A percentile compares a stretch with the other conserved stretches of the same genome.
phyloP scores from a whole-genome alignment of 2,113 vertebrate species.

The Saguinus midas region DNA sequence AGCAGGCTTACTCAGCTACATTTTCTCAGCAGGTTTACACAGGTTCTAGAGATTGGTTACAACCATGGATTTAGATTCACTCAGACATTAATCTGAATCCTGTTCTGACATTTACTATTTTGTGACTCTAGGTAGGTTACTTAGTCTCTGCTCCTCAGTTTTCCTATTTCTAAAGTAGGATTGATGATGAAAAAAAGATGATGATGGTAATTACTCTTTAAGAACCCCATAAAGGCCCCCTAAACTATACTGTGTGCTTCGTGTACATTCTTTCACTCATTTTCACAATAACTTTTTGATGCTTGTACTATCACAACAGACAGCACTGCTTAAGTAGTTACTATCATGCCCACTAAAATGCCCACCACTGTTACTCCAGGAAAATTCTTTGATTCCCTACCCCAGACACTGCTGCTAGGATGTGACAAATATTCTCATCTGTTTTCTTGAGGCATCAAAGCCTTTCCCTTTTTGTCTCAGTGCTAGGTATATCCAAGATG shows the following conservation, averaged over 20 bases:
- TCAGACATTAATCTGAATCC: neutral
- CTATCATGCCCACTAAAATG: neutral
- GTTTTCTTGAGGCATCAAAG: neutral
- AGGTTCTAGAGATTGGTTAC: neutral
- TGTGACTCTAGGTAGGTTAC: neutral
- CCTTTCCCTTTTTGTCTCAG: neutral
- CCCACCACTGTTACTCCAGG: neutral
- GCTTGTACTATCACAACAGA: neutral
- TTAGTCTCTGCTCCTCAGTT: neutral
- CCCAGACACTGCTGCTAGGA: neutral
- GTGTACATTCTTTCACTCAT: neutral
- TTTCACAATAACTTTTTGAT: neutral
- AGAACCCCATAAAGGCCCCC: neutral
- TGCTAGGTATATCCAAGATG: neutral
- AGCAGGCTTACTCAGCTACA: neutral
- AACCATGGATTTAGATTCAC: neutral
- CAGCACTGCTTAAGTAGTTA: no score
- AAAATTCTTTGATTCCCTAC: neutral
- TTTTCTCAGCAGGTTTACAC: neutral
- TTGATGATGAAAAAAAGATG: neutral
- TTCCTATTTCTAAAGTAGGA: neutral
- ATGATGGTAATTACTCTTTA: neutral
- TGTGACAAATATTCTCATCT: neutral
- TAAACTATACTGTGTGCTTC: no score
- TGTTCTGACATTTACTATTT: neutral